Conservation (phyloP, 2,797 vertebrate genomes). For the Coranthus polyacanthus region DNA sequence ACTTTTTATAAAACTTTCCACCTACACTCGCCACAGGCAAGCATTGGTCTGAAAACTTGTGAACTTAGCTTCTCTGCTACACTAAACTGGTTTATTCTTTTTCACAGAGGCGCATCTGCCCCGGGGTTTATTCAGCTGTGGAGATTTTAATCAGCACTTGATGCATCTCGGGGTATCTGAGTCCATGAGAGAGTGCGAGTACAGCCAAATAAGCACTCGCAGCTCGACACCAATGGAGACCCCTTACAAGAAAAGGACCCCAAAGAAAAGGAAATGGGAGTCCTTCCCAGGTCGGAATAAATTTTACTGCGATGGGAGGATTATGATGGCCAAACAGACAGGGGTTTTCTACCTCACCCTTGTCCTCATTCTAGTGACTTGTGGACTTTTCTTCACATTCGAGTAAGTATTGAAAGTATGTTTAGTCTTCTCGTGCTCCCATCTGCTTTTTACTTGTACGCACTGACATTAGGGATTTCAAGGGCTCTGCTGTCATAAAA, state of each 20-base stretch:
- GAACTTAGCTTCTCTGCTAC: conserved; percentile 9
- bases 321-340: conserved; percentile 99
- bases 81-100: conserved; percentile 31
- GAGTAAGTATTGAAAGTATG: conserved; percentile 90
- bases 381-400: conserved; percentile 98
- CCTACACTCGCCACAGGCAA: not conserved
- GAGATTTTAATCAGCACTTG: conserved; percentile 70
- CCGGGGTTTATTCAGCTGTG: conserved; percentile 65
- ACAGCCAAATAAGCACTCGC: conserved; percentile 97
- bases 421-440: not conserved
- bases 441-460: conserved; percentile 21
- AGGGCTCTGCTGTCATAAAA: conserved; percentile 43
- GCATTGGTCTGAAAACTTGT: conserved; percentile 8
- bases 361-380: conserved; percentile 94
- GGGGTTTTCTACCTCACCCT: conserved; percentile 99
- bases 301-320: conserved; percentile 96
- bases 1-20: conserved; percentile 45
- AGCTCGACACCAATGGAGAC: conserved; percentile 98
- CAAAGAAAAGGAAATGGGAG: conserved; percentile 95
- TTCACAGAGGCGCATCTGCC: conserved; percentile 65
- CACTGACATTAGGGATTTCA: conserved; percentile 34
- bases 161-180: conserved; percentile 95
- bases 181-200: conserved; percentile 97
- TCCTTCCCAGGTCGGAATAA: conserved; percentile 97
- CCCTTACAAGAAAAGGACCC: conserved; percentile 91